Percentiles rank a stretch among this genome's conserved stretches.
Evolutionary conservation across 64 coral and sea anemone species (phyloP).

Genomic region (Dendronephthya gigantea): DNA sequence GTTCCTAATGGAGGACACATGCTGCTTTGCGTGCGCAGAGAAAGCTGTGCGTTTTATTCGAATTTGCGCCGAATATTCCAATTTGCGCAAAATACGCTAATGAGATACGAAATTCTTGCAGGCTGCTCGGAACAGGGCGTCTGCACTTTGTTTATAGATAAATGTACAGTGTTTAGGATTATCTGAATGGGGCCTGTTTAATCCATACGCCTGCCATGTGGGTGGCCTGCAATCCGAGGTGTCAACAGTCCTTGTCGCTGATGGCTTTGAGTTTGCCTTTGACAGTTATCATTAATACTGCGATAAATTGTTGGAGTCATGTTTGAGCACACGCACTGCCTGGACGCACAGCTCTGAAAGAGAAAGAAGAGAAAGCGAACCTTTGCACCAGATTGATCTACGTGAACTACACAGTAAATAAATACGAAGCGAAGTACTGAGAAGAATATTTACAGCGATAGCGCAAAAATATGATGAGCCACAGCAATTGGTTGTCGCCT

Average conservation of each 20-base stretch:
- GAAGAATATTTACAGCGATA: background rate
- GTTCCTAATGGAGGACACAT: background rate
- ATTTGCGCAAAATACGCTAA: background rate
- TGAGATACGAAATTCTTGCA: background rate
- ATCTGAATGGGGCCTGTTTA: background rate
- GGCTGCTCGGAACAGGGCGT: background rate
- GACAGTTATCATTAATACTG: background rate
- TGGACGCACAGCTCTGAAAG: background rate
- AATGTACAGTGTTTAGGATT: background rate
- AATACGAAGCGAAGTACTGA: background rate
- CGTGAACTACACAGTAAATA: background rate
- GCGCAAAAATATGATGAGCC: background rate
- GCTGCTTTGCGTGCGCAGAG: background rate
- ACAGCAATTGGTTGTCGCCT: background rate
- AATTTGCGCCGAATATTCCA: background rate
- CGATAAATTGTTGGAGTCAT: background rate
- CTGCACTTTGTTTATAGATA: background rate
- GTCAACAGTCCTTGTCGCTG: background rate
- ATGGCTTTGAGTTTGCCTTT: background rate
- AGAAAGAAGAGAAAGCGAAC: background rate
- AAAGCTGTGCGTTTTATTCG: background rate
- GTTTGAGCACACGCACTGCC: background rate
- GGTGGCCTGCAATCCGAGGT: background rate
- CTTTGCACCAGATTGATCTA: background rate
- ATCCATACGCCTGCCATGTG: background rate